phyloP scores from a whole-genome alignment of 2,797 vertebrate genomes.

The Paedocypris micromegethes region DNA sequence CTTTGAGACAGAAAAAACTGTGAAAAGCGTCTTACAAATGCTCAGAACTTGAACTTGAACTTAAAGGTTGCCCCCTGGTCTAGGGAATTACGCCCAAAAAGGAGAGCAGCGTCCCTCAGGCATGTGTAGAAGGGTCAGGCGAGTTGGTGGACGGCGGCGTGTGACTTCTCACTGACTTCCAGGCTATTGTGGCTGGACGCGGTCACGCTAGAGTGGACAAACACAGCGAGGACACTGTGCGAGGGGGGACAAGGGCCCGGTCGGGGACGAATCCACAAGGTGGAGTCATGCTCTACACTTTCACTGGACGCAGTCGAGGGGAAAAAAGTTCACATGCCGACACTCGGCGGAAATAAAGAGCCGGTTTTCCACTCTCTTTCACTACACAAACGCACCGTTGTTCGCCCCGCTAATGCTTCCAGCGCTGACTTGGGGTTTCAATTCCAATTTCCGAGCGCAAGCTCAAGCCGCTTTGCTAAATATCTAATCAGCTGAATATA shows the following conservation, averaged over 20 bases:
- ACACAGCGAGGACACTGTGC: slow-evolving; percentile 64
- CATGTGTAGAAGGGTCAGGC: slow-evolving; percentile 47
- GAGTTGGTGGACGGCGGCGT: slow-evolving; percentile 61
- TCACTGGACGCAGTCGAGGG: slow-evolving; percentile 45
- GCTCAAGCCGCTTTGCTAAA: neutral
- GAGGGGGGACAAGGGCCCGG: slow-evolving; percentile 11
- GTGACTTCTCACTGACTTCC: slow-evolving; percentile 75
- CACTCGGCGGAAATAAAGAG: slow-evolving; percentile 1
- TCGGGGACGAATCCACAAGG: slow-evolving; percentile 36
- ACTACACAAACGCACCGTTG: slow-evolving; percentile 12
- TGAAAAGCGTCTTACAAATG: too few relatives aligned
- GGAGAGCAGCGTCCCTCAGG: too few relatives aligned
- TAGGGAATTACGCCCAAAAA: too few relatives aligned
- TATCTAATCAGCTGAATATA: neutral
- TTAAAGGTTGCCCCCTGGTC: too few relatives aligned
- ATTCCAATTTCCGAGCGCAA: neutral
- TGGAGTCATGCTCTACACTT: slow-evolving; percentile 38
- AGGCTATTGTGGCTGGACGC: slow-evolving; percentile 62
- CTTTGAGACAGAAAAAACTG: too few relatives aligned
- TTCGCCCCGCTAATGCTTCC: slow-evolving; percentile 9
- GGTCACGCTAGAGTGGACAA: slow-evolving; percentile 68
- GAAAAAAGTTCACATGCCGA: slow-evolving; percentile 59
- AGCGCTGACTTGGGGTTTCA: neutral
- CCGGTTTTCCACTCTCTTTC: slow-evolving; percentile 23
- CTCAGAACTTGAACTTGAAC: too few relatives aligned